Conservation (phyloP, 2,888 invertebrate genomes). For the Liopterus haemorrhoidalis region DNA sequence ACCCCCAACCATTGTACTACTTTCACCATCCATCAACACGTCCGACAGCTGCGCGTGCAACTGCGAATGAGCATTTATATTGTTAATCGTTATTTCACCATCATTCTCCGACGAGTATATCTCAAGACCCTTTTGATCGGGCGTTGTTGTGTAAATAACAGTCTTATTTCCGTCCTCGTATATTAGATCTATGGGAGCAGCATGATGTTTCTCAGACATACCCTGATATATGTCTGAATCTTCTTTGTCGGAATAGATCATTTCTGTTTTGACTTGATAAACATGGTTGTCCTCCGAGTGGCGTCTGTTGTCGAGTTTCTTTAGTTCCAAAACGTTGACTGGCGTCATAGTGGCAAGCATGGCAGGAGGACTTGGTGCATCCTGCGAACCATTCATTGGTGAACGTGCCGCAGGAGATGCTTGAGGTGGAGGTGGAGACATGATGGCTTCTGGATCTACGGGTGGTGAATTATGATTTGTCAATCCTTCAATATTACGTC, state of each 20-base stretch:
- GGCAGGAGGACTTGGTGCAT: conserved; percentile 62
- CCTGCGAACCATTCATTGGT: conserved; percentile 42
- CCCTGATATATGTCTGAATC: conserved; percentile 36
- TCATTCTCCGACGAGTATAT: conserved; percentile 63
- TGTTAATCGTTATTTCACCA: conserved; percentile 45
- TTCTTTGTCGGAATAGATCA: conserved; percentile 47
- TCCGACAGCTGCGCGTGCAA: conserved; percentile 48
- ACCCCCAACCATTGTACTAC: conserved; percentile 48
- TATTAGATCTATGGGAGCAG: conserved; percentile 73
- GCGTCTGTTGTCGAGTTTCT: conserved; percentile 57
- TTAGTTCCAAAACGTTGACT: conserved; percentile 71
- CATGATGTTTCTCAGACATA: conserved; percentile 49
- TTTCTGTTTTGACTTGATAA: conserved; percentile 54
- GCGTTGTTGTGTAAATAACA: conserved; percentile 73
- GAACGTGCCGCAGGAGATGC: conserved; percentile 49
- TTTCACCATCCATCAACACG: conserved; percentile 51
- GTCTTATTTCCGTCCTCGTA: conserved; percentile 81
- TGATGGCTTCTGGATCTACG: conserved; percentile 40
- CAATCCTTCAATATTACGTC: conserved; percentile 42
- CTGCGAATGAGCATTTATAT: conserved; percentile 45
- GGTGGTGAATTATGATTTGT: conserved; percentile 38
- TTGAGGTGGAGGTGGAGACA: conserved; percentile 49
- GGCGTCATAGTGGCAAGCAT: conserved; percentile 85
- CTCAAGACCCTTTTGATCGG: conserved; percentile 74
- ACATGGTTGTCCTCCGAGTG: conserved; percentile 58